A percentile compares a stretch with the other conserved stretches of the same genome.
These are phyloP conservation scores for Stratiomys singularior DNA, from an alignment of 2,888 invertebrate species.

Conservation along the genomic window DNA sequence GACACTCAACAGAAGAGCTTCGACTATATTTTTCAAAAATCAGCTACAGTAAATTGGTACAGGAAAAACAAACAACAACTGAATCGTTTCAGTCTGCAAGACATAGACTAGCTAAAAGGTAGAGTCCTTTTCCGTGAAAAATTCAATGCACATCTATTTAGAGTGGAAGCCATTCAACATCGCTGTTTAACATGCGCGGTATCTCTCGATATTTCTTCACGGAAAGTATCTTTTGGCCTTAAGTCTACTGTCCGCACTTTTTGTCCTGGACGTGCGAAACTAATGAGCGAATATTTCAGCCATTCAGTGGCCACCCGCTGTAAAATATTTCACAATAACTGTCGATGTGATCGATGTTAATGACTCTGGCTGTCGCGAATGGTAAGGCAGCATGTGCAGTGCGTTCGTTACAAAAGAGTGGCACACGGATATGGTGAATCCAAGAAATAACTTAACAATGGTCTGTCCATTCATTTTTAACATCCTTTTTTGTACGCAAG, in stretches of 20 bases:
- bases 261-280: conserved; percentile 21
- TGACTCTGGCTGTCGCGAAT: conserved; percentile 33
- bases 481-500: conserved; percentile 7
- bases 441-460: conserved; percentile 27
- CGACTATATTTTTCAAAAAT: too few species aligned
- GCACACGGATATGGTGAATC: conserved; percentile 2
- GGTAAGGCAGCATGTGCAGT: background rate
- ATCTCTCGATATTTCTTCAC: background rate
- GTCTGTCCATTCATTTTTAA: conserved; percentile 19
- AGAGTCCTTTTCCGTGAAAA: too few species aligned
- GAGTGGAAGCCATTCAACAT: background rate
- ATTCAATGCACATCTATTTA: background rate
- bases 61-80: too few species aligned
- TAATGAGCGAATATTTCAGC: conserved; percentile 49
- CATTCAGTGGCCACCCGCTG: conserved; percentile 51
- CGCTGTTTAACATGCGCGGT: background rate
- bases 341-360: conserved; percentile 52
- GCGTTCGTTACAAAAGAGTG: background rate
- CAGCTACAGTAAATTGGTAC: too few species aligned
- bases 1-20: too few species aligned
- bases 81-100: too few species aligned
- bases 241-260: conserved; percentile 24
- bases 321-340: conserved; percentile 52
- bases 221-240: background rate
- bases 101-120: too few species aligned